Evolutionary conservation across 2,113 vertebrate species (phyloP).

Genomic region (Sapayoa aenigma): DNA sequence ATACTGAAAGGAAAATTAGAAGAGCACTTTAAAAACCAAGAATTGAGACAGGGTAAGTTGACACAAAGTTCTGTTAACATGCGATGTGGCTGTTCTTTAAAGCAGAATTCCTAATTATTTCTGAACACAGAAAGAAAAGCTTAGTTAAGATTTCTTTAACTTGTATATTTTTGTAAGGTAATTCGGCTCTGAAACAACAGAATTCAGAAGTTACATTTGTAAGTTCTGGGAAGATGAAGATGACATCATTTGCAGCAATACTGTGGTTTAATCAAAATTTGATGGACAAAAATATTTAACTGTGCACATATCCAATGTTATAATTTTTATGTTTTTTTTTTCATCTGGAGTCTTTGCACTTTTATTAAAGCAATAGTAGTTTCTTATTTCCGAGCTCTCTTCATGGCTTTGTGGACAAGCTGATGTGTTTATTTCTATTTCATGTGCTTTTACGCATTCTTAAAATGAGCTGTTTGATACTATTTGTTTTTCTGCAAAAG

Average conservation of each 20-base stretch:
- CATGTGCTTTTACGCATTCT: background rate
- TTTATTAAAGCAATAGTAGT: background rate
- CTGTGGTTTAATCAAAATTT: background rate
- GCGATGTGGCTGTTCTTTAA: background rate
- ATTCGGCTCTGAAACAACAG: background rate
- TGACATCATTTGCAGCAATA: background rate
- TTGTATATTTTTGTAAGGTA: background rate
- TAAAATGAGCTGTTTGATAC: background rate
- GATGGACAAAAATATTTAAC: background rate
- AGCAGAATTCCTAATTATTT: background rate
- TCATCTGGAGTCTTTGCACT: background rate
- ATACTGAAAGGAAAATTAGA: slow-evolving; percentile 95
- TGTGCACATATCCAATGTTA: background rate
- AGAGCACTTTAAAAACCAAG: slow-evolving; percentile 99
- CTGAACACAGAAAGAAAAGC: background rate
- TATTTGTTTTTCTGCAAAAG: background rate
- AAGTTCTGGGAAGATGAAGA: background rate
- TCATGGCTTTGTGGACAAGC: background rate
- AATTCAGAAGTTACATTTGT: background rate
- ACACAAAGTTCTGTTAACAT: background rate
- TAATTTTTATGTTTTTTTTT: background rate
- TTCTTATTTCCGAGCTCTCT: background rate
- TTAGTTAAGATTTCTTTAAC: background rate
- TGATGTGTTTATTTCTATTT: background rate
- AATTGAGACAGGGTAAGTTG: slow-evolving; percentile 87